Evolutionary conservation across 2,888 invertebrate species (phyloP), one percentile per base, ranked within the genome.

Genomic region (Tolmerus cingulatus): DNA sequence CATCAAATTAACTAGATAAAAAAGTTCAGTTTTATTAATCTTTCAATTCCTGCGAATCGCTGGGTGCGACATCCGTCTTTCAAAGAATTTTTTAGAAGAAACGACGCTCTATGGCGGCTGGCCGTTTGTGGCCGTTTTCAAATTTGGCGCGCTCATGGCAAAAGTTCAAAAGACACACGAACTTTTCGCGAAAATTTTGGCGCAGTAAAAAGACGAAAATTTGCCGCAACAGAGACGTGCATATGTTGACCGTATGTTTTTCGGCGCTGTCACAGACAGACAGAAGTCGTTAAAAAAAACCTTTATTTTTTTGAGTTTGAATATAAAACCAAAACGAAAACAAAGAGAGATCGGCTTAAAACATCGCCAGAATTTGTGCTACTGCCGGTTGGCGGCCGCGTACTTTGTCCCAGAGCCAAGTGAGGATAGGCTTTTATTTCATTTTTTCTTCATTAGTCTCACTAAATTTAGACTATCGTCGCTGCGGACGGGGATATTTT

Each of bases 211-310:
- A 19, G 66, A 7, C 19, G 34, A 37, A 77, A 77, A 40, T 40
- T 34, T 19, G 19, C 5, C 66, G 66, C 16, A 7, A 34, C 19
- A 77, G 37, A 34, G 77, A 16, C 77, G 27, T 23, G 66, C 77
- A 77, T 34, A 77, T 77, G 77, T 77, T 77, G 37, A 40, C 77
- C 40, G 77, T 77, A 77, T 77, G 77, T 77, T 40, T 77, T 77
- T 40, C 37, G 77, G 5, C n/a, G 27, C 66, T 27, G 66, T 5
- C 66, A 66, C 66, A 66, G 66, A 66, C 66, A 66, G 66, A 23
- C 66, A 66, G 66, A 66, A 66, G 66, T 66, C 66, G 66, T 66
- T 66, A 66, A 66, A 66, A 66, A 66, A 9, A 19, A 23, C 27
- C 27, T 66, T 27, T 2, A 12, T 66, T 19, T 66, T 66, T 66